Percentiles rank a stretch among this genome's conserved stretches.
Evolutionary conservation across 1,140 invertebrate species (phyloP).

Genomic region (Venustaconcha ellipsiformis): DNA sequence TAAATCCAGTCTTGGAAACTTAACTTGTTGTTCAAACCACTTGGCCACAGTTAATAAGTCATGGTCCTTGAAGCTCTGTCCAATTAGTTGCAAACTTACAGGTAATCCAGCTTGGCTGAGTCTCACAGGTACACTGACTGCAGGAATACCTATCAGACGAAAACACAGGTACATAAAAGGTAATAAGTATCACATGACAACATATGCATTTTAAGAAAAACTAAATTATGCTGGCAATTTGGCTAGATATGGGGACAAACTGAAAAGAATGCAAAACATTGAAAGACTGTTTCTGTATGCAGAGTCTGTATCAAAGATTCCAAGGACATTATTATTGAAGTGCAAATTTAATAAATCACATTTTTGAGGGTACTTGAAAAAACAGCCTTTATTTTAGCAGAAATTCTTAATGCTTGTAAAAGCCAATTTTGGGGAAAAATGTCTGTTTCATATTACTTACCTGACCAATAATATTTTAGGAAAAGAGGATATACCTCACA

Average conservation of each 20-base stretch:
- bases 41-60: slow-evolving; percentile 83
- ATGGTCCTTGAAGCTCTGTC: slow-evolving; percentile 82
- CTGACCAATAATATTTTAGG: too few relatives aligned
- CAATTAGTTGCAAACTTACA: slow-evolving; percentile 93
- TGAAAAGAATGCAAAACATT: not conserved
- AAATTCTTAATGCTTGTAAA: too few relatives aligned
- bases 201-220: not conserved
- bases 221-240: not conserved
- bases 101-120: slow-evolving; percentile 85
- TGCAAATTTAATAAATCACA: too few relatives aligned
- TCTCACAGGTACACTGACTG: slow-evolving; percentile 87
- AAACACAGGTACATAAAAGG: not conserved
- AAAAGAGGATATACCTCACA: too few relatives aligned
- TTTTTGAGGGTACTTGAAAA: too few relatives aligned
- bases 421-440: too few relatives aligned
- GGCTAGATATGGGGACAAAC: not conserved
- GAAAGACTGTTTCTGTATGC: not conserved
- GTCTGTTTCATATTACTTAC: too few relatives aligned
- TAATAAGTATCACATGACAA: not conserved
- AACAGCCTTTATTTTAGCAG: too few relatives aligned
- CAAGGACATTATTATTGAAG: not conserved
- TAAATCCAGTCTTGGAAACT: slow-evolving; percentile 54
- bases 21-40: slow-evolving; percentile 80
- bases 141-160: slow-evolving; percentile 80
- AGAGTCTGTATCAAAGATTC: not conserved